Conservation (phyloP, 2,113 vertebrate species). For the Pterocles burchelli region DNA sequence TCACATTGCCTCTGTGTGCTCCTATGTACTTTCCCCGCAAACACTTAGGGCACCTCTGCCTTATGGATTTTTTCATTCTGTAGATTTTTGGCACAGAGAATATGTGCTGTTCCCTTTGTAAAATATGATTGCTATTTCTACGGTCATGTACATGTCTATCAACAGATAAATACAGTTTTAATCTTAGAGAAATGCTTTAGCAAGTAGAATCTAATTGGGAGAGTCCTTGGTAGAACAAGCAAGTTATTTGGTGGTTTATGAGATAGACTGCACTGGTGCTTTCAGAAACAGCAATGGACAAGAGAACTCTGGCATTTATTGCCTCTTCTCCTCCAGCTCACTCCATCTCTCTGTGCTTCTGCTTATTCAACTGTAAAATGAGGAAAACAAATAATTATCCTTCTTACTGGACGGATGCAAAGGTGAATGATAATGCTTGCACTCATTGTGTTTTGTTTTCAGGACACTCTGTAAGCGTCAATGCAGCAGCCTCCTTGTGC, state of each 20-base stretch:
- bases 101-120: neutral
- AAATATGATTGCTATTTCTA: neutral
- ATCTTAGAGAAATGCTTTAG: slow-evolving; percentile 1
- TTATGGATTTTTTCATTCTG: neutral
- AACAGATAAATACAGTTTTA: slow-evolving; percentile 20
- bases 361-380: slow-evolving; percentile 51
- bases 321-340: slow-evolving; percentile 27
- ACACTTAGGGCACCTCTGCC: neutral
- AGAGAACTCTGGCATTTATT: slow-evolving; percentile 45
- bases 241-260: slow-evolving; percentile 4
- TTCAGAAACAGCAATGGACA: slow-evolving; percentile 6
- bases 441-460: neutral
- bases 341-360: slow-evolving; percentile 12
- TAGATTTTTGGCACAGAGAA: neutral
- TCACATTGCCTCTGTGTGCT: neutral
- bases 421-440: slow-evolving; percentile 30
- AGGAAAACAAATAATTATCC: slow-evolving; percentile 64
- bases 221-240: neutral
- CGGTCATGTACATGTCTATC: neutral
- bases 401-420: neutral
- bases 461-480: neutral
- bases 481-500: neutral
- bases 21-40: neutral
- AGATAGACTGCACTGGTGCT: neutral
- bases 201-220: slow-evolving; percentile 24